Evolutionary conservation across 2,888 invertebrate species (phyloP), one percentile per base, ranked within the genome.

Genomic region (Lottia gigantea): DNA sequence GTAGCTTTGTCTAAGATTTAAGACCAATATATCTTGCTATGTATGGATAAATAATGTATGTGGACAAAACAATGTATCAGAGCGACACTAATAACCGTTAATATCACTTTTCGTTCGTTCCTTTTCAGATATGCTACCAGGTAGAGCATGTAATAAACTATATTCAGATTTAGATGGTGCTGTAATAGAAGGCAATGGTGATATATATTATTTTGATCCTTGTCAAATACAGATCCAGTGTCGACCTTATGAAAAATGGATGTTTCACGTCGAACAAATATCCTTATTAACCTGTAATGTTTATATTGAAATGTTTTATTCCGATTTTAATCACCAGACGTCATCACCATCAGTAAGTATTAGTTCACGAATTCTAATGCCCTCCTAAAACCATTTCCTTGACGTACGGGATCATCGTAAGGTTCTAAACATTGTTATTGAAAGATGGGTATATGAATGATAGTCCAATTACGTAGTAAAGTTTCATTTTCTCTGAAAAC

Each of bases 101-200:
- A 31, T 40, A 8, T 40, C 2, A 40, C 40, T 40, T 8, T 8
- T 40, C 6, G 3, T 31, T 31, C 6, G 40, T 40, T 40, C 11
- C 1, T 8, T 67, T 67, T 49, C 66, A 67, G 67, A 55, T 61
- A 40, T 31, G 16, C 55, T 67, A 15, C 61, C 67, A 31, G 61
- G 67, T 1, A 49, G 49, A 12, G 67, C 49, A 12, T 67, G 67
- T 61, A 67, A 67, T 55, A 49, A n/a, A 61, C 25, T 55, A 7
- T 40, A 40, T 61, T 55, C 40, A 8, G 67, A 55, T 31, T 55
- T 55, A 26, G 40, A 67, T 8, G 67, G 67, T 7, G 67, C 67
- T 49, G 67, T 55, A 19, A 55, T 67, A 49, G 67, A 55, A 26
- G 67, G 67, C 55, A 67, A 67, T 49, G 67, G 67, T 12, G 26